Percentiles rank a stretch among this genome's conserved stretches.
phyloP scores from a whole-genome alignment of 2,797 vertebrate genomes.

The Pantherophis alleghaniensis region DNA sequence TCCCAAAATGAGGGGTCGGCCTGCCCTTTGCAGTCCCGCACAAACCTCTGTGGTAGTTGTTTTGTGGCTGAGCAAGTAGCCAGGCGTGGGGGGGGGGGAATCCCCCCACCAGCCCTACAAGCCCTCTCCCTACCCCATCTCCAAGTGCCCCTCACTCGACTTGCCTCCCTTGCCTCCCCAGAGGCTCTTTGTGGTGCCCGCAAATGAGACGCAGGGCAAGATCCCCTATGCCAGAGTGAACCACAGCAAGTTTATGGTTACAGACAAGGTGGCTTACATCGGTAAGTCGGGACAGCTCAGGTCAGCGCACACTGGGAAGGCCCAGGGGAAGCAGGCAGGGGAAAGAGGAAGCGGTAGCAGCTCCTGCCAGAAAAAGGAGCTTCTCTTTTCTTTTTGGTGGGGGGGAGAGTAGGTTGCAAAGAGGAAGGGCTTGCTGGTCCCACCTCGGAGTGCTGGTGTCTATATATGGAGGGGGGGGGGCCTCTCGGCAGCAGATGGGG shows the following conservation, averaged over 20 bases:
- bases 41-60: not conserved
- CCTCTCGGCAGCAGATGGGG: not conserved
- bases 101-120: too few species aligned
- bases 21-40: not conserved
- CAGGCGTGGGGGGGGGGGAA: not conserved
- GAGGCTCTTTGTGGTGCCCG: slow-evolving; percentile 86
- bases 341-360: not conserved
- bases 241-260: slow-evolving; percentile 98
- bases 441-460: not conserved
- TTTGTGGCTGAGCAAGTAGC: too few species aligned
- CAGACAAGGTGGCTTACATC: slow-evolving; percentile 84
- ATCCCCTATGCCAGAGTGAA: slow-evolving; percentile 90
- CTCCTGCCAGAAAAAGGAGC: not conserved
- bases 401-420: not conserved
- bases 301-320: not conserved
- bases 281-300: slow-evolving; percentile 64
- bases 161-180: slow-evolving; percentile 45
- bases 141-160: accelerated
- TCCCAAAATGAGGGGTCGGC: not conserved
- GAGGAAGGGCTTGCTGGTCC: not conserved
- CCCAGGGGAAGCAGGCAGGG: too few species aligned
- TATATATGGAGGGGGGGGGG: not conserved
- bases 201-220: slow-evolving; percentile 72
- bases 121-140: too few species aligned
- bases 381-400: too few species aligned